A percentile compares a stretch with the other conserved stretches of the same genome.
Conservation (phyloP, 1,140 invertebrate genomes). For the Tetranychus cinnabarinus region DNA sequence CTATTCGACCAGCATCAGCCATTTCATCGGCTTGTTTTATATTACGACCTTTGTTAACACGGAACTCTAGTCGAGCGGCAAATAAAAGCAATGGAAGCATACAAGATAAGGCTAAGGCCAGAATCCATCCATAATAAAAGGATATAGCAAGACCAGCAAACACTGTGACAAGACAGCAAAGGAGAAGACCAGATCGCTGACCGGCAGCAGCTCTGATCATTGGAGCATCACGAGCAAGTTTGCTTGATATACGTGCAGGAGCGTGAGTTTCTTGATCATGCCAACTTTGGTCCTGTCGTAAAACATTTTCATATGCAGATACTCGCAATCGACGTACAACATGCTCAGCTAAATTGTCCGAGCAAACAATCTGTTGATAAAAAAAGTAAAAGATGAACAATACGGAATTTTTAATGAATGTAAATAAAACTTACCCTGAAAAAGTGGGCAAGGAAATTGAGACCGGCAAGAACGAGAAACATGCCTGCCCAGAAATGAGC, state of each 20-base stretch:
- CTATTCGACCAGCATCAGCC: constrained; percentile 23
- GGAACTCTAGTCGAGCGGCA: constrained; percentile 26
- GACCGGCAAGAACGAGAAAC: no score
- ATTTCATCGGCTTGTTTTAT: constrained; percentile 19
- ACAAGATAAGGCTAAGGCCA: constrained; percentile 19
- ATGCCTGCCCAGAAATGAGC: no score
- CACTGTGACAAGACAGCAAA: constrained; percentile 22
- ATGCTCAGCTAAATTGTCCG: no score
- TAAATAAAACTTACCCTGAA: no score
- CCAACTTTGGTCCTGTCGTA: constrained; percentile 51
- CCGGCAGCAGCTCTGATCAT: constrained; percentile 31
- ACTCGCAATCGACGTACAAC: no score
- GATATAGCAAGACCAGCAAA: constrained; percentile 20
- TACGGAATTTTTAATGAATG: no score
- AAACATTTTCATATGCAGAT: constrained; percentile 15
- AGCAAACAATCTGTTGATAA: no score
- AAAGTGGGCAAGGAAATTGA: no score
- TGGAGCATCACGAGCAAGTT: constrained; percentile 41
- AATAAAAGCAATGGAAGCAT: constrained; percentile 22
- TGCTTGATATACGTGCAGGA: constrained; percentile 50
- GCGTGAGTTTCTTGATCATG: constrained; percentile 42
- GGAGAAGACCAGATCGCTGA: constrained; percentile 27
- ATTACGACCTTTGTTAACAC: constrained; percentile 7
- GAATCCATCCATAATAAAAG: constrained; percentile 23
- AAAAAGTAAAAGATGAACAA: no score